Conservation (phyloP, 2,888 invertebrate genomes). For the Agrochola lota region DNA sequence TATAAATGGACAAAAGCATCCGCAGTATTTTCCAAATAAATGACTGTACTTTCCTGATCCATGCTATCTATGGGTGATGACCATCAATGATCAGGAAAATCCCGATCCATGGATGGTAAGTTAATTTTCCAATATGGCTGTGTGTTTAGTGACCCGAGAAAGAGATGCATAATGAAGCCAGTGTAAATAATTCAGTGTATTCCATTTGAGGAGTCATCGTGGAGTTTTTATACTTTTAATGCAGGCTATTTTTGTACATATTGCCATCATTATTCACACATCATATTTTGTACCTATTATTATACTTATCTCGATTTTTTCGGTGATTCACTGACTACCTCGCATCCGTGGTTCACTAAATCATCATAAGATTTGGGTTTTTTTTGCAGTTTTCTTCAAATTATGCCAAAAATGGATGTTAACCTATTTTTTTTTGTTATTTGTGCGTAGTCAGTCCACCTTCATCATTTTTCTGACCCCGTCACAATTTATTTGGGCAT, state of each 20-base stretch:
- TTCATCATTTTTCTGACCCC: too few species aligned
- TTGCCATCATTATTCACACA: conserved; percentile 9
- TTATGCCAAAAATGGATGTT: too few species aligned
- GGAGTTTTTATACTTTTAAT: conserved; percentile 26
- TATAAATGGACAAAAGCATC: background rate
- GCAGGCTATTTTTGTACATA: conserved; percentile 32
- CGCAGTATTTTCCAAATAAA: background rate
- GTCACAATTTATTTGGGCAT: background rate
- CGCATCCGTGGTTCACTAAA: background rate
- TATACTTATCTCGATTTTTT: background rate
- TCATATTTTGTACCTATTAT: background rate
- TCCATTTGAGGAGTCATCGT: conserved; percentile 21
- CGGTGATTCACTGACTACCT: conserved; percentile 9
- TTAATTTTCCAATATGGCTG: background rate
- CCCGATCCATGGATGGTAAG: too few species aligned
- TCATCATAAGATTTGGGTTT: background rate
- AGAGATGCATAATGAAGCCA: conserved; percentile 6
- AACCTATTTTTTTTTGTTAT: background rate
- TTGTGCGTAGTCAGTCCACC: background rate
- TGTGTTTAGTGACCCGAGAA: background rate
- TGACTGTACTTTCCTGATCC: background rate
- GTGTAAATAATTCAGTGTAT: conserved; percentile 22
- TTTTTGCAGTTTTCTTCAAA: background rate
- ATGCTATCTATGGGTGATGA: background rate
- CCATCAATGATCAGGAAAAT: background rate